A percentile compares a stretch with the other conserved stretches of the same genome.
Conservation (phyloP, 35 echinoderm and acorn worm species). For the Patiria miniata region DNA sequence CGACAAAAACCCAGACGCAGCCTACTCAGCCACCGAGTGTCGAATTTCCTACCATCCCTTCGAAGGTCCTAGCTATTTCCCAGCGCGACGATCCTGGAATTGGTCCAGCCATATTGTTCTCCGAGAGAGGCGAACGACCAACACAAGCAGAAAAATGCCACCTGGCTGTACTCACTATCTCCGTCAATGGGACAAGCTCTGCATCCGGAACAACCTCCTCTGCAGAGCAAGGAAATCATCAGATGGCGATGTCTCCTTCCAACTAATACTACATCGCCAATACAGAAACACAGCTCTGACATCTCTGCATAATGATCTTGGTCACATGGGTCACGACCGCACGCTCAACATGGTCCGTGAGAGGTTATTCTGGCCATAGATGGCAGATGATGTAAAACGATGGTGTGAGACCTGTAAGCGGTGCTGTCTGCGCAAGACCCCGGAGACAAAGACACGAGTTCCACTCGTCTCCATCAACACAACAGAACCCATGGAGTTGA, state of each 20-base stretch:
- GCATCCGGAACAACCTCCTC: slow-evolving; percentile 13
- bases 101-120: not conserved
- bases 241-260: not conserved
- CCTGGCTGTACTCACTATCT: not conserved
- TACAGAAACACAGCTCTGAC: not conserved
- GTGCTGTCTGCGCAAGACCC: slow-evolving; percentile 29
- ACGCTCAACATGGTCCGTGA: slow-evolving; percentile 13
- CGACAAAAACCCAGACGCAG: not conserved
- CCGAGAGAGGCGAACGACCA: slow-evolving; percentile 1
- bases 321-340: slow-evolving; percentile 31
- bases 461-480: not conserved
- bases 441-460: not conserved
- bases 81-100: not conserved
- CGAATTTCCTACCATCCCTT: no score
- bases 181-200: slow-evolving; percentile 22
- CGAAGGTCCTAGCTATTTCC: not conserved
- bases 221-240: not conserved
- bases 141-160: not conserved
- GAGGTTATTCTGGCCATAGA: slow-evolving; percentile 31
- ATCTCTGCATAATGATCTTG: slow-evolving; percentile 26
- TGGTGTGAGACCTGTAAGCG: not conserved
- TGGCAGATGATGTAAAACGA: not conserved
- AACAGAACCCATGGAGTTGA: slow-evolving; percentile 32
- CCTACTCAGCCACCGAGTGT: not conserved
- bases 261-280: slow-evolving; percentile 31